phyloP scores from a whole-genome alignment of 2,113 vertebrate species.

The Vicugna pacos region DNA sequence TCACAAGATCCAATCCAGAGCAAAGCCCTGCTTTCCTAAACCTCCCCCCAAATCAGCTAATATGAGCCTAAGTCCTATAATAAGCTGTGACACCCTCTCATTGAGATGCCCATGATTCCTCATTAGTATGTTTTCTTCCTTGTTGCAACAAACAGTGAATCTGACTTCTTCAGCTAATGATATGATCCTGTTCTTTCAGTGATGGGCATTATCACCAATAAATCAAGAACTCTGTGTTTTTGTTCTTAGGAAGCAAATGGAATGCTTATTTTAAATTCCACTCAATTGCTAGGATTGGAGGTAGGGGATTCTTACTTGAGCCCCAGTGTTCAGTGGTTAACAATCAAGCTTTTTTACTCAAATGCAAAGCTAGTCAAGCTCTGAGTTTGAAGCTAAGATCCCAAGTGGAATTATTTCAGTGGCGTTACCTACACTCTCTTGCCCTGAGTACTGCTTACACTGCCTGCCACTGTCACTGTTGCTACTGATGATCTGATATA shows the following conservation, averaged over 20 bases:
- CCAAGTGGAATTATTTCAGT: neutral
- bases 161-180: neutral
- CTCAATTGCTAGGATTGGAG: neutral
- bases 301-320: neutral
- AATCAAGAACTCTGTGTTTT: slow-evolving; percentile 1
- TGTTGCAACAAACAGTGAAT: neutral
- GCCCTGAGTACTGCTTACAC: neutral
- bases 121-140: neutral
- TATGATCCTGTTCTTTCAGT: neutral
- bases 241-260: neutral
- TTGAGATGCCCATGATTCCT: neutral
- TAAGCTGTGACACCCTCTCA: neutral
- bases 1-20: neutral
- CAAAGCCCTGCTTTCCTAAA: neutral
- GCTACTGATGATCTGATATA: neutral
- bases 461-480: neutral
- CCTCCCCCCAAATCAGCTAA: neutral
- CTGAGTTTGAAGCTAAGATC: neutral
- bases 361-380: neutral
- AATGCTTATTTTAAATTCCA: neutral
- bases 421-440: neutral
- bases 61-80: neutral
- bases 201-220: neutral
- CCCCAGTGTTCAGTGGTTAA: neutral
- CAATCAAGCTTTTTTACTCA: neutral